Evolutionary conservation across 2,888 invertebrate genomes (phyloP).

Genomic region (Gibbula magus): DNA sequence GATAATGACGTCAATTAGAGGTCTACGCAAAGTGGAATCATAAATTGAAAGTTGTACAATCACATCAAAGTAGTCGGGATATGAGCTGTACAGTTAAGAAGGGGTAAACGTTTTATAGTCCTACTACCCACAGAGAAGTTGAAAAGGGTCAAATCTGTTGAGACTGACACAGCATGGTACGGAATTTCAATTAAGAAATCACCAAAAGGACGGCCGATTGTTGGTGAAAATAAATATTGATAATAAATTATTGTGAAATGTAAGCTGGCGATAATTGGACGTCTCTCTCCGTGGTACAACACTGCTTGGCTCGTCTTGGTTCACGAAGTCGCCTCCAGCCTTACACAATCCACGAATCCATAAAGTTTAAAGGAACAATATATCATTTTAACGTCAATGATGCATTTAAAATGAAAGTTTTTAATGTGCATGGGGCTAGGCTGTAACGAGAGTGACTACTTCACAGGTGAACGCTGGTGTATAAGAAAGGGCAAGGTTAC

Average conservation of each 20-base stretch:
- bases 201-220: background rate
- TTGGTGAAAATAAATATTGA: slow-evolving; percentile 16
- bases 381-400: slow-evolving; percentile 12
- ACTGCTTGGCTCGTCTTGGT: background rate
- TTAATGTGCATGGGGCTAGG: background rate
- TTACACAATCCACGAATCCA: background rate
- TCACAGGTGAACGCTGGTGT: background rate
- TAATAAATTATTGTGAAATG: background rate
- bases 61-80: background rate
- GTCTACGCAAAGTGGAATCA: slow-evolving; percentile 2
- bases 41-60: slow-evolving; percentile 24
- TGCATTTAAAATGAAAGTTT: background rate
- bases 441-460: background rate
- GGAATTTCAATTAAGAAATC: slow-evolving; percentile 4
- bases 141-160: background rate
- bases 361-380: slow-evolving; percentile 1
- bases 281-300: background rate
- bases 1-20: slow-evolving; percentile 15
- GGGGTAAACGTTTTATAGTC: background rate
- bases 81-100: background rate
- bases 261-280: background rate
- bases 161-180: background rate
- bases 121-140: background rate
- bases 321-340: background rate
- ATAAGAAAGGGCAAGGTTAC: background rate